phyloP scores from a whole-genome alignment of 2,113 vertebrate species.

The Noctilio leporinus region DNA sequence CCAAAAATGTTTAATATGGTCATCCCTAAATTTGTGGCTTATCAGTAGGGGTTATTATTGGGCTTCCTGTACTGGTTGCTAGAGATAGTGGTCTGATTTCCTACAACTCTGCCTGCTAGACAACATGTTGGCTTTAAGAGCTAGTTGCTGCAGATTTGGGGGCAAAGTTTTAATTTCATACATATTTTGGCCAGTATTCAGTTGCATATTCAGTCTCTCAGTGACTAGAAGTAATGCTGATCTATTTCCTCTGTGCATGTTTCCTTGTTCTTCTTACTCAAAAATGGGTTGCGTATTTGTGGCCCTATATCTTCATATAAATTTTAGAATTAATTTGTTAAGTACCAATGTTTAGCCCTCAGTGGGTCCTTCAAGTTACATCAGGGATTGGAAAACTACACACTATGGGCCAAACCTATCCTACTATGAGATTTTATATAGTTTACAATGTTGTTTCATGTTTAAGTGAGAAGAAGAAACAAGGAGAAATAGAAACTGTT shows the following conservation, averaged over 20 bases:
- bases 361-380: background rate
- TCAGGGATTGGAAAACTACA: background rate
- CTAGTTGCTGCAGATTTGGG: background rate
- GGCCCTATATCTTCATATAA: background rate
- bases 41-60: background rate
- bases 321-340: background rate
- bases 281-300: background rate
- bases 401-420: background rate
- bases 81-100: background rate
- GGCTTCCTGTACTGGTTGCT: background rate
- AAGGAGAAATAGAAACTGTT: background rate
- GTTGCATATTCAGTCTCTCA: background rate
- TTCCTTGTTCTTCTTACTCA: background rate
- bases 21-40: background rate
- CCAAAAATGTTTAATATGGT: background rate
- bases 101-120: background rate
- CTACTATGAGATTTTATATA: background rate
- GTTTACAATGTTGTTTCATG: background rate
- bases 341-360: background rate
- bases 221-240: background rate
- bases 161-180: background rate
- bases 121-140: fast-evolving
- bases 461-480: background rate
- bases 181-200: background rate
- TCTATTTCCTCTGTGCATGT: background rate